Evolutionary conservation across 1,140 invertebrate genomes (phyloP).

Genomic region (Tetragnatha versicolor): DNA sequence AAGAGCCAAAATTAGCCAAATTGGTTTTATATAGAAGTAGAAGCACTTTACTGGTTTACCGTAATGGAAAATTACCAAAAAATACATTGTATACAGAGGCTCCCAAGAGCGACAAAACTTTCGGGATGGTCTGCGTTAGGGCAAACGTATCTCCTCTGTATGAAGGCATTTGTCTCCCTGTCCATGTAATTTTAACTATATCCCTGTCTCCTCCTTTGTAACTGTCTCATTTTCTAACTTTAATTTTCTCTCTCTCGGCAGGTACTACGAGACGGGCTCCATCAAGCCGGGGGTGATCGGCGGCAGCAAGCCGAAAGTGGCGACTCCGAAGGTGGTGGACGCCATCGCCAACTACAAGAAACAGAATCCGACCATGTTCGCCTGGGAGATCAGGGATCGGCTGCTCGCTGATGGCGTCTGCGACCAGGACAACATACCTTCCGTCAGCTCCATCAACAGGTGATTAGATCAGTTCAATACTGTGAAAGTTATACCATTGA

Average conservation of each 20-base stretch:
- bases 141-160: too few species aligned
- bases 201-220: neutral
- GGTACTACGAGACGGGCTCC: conserved; percentile 98
- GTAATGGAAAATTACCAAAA: too few species aligned
- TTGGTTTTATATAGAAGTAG: too few species aligned
- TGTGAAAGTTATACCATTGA: too few species aligned
- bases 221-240: neutral
- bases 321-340: conserved; percentile 97
- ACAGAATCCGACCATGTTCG: conserved; percentile 99
- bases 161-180: too few species aligned
- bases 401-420: conserved; percentile 96
- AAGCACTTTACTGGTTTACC: too few species aligned
- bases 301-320: conserved; percentile 98
- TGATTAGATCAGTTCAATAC: too few species aligned
- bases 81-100: too few species aligned
- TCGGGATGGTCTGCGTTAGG: too few species aligned
- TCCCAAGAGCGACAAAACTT: too few species aligned
- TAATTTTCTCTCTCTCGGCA: conserved; percentile 64
- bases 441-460: conserved; percentile 99
- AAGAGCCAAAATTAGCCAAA: too few species aligned
- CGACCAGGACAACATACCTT: conserved; percentile 98
- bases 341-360: conserved; percentile 98
- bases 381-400: conserved; percentile 98
- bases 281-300: conserved; percentile 99
- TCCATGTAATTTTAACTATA: too few species aligned